Conservation (phyloP, 2,797 vertebrate genomes). For the Rhinophrynus dorsalis region DNA sequence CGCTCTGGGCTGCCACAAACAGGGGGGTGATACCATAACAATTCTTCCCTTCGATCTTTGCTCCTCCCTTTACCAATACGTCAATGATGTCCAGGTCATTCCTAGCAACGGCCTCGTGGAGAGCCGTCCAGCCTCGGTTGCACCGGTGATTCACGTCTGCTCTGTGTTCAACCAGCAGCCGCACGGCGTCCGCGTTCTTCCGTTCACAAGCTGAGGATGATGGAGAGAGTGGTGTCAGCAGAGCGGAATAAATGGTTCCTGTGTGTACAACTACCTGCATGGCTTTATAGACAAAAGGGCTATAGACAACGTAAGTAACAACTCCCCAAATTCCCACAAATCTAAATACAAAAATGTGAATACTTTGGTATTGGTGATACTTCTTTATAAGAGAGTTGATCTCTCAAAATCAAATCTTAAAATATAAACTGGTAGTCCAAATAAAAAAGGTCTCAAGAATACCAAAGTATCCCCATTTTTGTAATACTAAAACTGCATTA, state of each 20-base stretch:
- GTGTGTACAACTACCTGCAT: neutral
- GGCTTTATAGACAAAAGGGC: neutral
- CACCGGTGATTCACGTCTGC: slow-evolving; percentile 90
- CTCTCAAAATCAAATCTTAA: too few species aligned
- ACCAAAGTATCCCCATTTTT: too few species aligned
- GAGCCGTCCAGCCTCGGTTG: slow-evolving; percentile 86
- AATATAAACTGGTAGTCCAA: too few species aligned
- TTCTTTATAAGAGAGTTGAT: too few species aligned
- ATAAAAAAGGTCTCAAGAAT: too few species aligned
- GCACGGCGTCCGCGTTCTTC: slow-evolving; percentile 76
- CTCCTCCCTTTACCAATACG: slow-evolving; percentile 79
- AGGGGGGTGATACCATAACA: slow-evolving; percentile 85
- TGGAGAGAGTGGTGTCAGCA: too few species aligned
- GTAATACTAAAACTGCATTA: too few species aligned
- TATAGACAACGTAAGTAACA: too few species aligned
- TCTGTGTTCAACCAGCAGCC: slow-evolving; percentile 76
- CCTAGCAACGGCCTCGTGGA: slow-evolving; percentile 86
- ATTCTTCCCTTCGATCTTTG: slow-evolving; percentile 80
- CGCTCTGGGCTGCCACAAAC: slow-evolving; percentile 86
- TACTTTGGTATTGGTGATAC: too few species aligned
- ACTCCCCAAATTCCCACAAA: too few species aligned
- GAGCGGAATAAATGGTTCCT: neutral
- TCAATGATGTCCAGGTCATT: slow-evolving; percentile 84
- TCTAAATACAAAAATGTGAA: too few species aligned
- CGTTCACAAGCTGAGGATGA: slow-evolving; percentile 80